These are phyloP conservation scores for Molanna angustata DNA, from an alignment of 2,888 invertebrate genomes.

Conservation along the genomic window DNA sequence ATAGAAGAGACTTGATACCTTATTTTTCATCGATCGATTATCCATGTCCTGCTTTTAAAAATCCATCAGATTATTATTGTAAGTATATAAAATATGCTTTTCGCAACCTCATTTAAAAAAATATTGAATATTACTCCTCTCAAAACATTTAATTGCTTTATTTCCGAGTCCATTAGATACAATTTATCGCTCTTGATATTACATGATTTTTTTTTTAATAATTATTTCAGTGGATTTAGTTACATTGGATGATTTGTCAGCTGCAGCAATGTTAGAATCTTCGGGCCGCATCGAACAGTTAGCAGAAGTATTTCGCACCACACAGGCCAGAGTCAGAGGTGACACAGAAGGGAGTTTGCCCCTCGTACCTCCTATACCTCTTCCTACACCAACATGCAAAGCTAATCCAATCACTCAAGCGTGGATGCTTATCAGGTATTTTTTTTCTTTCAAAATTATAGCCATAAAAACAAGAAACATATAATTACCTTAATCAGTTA, in stretches of 20 bases:
- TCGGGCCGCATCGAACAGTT: constrained; percentile 89
- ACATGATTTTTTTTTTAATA: neutral
- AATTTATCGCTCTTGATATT: neutral
- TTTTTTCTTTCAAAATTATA: neutral
- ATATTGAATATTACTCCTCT: no score
- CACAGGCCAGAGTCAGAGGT: constrained; percentile 56
- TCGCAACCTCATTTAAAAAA: neutral
- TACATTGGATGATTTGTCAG: constrained; percentile 88
- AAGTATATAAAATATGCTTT: constrained; percentile 43
- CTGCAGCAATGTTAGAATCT: constrained; percentile 93
- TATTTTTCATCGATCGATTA: constrained; percentile 89
- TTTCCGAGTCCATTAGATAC: no score
- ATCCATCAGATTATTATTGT: constrained; percentile 95
- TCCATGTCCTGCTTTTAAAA: constrained; percentile 94
- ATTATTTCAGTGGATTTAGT: constrained; percentile 79
- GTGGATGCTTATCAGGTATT: constrained; percentile 59
- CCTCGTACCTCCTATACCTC: constrained; percentile 73
- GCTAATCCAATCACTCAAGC: constrained; percentile 69
- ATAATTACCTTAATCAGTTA: no score
- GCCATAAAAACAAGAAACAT: no score
- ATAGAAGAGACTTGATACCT: constrained; percentile 84
- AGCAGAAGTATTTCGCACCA: constrained; percentile 74
- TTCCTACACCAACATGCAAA: constrained; percentile 63
- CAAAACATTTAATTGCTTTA: no score
- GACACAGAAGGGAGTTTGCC: constrained; percentile 41